Conservation (phyloP, 2,113 vertebrate species). For the Collichthys lucidus region DNA sequence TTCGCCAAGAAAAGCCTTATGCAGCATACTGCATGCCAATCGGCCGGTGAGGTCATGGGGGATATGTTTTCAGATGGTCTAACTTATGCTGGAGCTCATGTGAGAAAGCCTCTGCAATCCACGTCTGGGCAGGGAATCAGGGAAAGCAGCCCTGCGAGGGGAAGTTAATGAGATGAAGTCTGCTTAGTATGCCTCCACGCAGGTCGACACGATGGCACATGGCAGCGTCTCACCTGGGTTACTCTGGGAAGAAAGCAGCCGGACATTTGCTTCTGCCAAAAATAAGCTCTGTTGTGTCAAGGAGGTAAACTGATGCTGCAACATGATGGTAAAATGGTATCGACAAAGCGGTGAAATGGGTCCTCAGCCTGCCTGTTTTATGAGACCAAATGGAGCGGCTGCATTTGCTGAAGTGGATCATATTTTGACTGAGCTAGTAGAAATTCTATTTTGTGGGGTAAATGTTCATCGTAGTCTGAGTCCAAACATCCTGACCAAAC, state of each 20-base stretch:
- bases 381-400: slow-evolving; percentile 64
- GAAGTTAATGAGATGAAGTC: slow-evolving; percentile 65
- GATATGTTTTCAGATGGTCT: slow-evolving; percentile 78
- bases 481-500: slow-evolving; percentile 69
- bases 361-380: slow-evolving; percentile 57
- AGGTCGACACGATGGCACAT: slow-evolving; percentile 32
- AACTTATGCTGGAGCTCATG: slow-evolving; percentile 75
- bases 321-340: slow-evolving; percentile 58
- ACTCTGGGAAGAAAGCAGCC: slow-evolving; percentile 16
- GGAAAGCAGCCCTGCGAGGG: slow-evolving; percentile 43
- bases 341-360: slow-evolving; percentile 62
- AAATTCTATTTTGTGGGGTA: slow-evolving; percentile 62
- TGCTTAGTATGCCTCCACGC: slow-evolving; percentile 31
- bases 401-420: slow-evolving; percentile 64
- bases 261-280: slow-evolving; percentile 44
- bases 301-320: slow-evolving; percentile 65
- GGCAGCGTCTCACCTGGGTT: slow-evolving; percentile 48
- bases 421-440: slow-evolving; percentile 56
- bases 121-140: slow-evolving; percentile 59
- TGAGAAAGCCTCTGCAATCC: slow-evolving; percentile 66
- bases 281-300: slow-evolving; percentile 59
- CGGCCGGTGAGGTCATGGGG: slow-evolving; percentile 69
- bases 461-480: slow-evolving; percentile 40
- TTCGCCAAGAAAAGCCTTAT: slow-evolving; percentile 74
- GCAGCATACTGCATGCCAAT: slow-evolving; percentile 66